Evolutionary conservation across 23 tunicate species (phyloP).

Genomic region (Halocynthia aurantium): DNA sequence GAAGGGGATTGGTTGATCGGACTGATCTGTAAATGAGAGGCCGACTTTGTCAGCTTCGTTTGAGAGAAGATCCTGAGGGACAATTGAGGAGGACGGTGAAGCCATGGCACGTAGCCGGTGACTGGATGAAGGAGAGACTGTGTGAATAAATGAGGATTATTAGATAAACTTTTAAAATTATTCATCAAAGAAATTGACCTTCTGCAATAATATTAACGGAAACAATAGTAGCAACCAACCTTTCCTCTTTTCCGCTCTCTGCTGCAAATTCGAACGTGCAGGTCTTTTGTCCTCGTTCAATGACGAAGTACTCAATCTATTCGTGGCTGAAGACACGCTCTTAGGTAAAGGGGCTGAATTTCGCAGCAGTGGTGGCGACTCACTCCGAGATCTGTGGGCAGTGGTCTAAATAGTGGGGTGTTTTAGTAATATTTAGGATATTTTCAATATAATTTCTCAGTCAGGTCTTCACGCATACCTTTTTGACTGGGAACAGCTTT

Average conservation of each 20-base stretch:
- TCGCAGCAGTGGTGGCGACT: constrained; percentile 20
- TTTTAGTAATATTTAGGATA: background rate
- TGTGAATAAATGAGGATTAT: no score
- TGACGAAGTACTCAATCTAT: no score
- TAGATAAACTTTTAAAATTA: no score
- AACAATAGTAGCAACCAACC: no score
- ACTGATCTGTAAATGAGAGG: background rate
- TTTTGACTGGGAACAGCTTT: background rate
- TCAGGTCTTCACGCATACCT: background rate
- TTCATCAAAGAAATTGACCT: no score
- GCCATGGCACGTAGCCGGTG: background rate
- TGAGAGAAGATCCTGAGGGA: no score
- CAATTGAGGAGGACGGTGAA: background rate
- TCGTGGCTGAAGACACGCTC: background rate
- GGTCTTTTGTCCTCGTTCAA: no score
- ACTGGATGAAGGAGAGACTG: no score
- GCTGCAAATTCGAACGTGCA: no score
- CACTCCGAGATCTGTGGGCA: constrained; percentile 13
- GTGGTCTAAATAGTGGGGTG: background rate
- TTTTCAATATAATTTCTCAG: background rate
- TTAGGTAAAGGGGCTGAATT: background rate
- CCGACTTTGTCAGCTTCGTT: no score
- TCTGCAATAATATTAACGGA: no score
- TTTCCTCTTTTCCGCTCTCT: no score
- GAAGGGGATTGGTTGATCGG: background rate